phyloP scores from a whole-genome alignment of 2,888 invertebrate genomes.

The Drosophila seclusa region DNA sequence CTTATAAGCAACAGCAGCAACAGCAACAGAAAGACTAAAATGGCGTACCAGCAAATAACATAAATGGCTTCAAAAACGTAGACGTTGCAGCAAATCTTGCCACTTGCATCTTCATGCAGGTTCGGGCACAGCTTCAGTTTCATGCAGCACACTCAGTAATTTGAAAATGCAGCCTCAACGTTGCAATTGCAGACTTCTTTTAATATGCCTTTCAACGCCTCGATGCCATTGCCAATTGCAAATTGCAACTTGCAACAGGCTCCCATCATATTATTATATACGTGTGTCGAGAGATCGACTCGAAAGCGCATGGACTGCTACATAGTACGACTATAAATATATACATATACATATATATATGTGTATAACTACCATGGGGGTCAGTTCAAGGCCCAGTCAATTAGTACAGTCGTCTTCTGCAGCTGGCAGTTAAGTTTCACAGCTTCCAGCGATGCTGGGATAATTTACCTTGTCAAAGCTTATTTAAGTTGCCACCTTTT shows the following conservation, averaged over 20 bases:
- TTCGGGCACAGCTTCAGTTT: constrained; percentile 7
- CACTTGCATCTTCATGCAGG: constrained; percentile 21
- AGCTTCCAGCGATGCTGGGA: constrained; percentile 34
- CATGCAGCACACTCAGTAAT: constrained; percentile 18
- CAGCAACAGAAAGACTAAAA: constrained; percentile 31
- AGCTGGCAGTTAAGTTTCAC: constrained; percentile 8
- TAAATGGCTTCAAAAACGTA: constrained; percentile 60
- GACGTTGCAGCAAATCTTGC: constrained; percentile 51
- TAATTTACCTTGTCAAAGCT: constrained; percentile 76
- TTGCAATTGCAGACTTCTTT: constrained; percentile 81
- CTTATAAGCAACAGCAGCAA: constrained; percentile 44
- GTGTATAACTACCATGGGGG: constrained; percentile 15
- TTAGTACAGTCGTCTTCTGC: constrained; percentile 20
- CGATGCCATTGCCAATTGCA: constrained; percentile 73
- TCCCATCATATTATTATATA: constrained; percentile 60
- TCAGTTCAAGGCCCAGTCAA: constrained; percentile 30
- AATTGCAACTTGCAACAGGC: constrained; percentile 50
- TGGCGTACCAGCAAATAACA: constrained; percentile 61
- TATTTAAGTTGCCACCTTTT: constrained; percentile 54
- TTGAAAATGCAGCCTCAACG: constrained; percentile 26
- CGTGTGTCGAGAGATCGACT: constrained; percentile 32
- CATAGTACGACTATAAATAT: constrained; percentile 53
- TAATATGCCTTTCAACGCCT: constrained; percentile 83
- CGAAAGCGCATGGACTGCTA: constrained; percentile 43
- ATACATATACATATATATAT: background rate